These are phyloP conservation scores for Diadema setosum DNA, from an alignment of 35 echinoderm and acorn worm genomes.

Conservation along the genomic window DNA sequence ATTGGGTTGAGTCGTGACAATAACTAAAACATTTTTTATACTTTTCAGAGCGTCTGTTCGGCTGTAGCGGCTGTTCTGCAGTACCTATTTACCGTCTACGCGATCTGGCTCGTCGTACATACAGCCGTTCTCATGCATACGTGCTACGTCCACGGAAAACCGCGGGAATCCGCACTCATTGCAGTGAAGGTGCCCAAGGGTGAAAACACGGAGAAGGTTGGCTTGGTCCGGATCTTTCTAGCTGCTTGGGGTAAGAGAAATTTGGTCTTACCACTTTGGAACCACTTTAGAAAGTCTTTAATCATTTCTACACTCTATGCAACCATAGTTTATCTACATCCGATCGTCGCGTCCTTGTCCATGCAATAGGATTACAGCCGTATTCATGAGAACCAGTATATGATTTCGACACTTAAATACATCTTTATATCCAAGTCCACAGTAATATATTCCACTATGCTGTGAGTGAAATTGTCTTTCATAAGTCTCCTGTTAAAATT, in stretches of 20 bases:
- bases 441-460: too few species aligned
- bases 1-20: not conserved
- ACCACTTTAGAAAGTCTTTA: too few species aligned
- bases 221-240: not conserved
- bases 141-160: not conserved
- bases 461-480: too few species aligned
- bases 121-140: not conserved
- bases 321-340: too few species aligned
- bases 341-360: too few species aligned
- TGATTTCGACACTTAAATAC: too few species aligned
- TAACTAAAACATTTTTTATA: not conserved
- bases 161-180: not conserved
- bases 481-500: too few species aligned
- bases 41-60: not conserved
- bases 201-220: not conserved
- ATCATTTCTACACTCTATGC: too few species aligned
- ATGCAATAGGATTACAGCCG: too few species aligned
- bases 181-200: not conserved
- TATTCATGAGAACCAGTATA: too few species aligned
- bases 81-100: not conserved
- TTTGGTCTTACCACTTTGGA: too few species aligned
- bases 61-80: not conserved
- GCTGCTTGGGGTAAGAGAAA: conserved; percentile 5
- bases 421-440: too few species aligned
- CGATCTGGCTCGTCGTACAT: not conserved